phyloP scores from a whole-genome alignment of 2,888 invertebrate genomes.

The Sesamia inferens region DNA sequence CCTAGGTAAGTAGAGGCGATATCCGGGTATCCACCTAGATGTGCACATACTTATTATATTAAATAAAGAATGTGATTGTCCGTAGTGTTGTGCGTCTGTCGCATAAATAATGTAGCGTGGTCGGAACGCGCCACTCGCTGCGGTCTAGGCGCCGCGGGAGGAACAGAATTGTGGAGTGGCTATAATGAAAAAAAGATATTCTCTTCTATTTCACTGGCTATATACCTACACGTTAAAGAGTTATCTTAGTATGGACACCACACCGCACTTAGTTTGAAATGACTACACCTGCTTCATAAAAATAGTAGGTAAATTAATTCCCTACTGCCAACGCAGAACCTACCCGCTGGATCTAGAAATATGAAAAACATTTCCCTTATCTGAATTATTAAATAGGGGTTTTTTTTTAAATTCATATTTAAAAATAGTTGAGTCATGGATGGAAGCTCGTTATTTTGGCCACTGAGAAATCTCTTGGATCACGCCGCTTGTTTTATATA shows the following conservation, averaged over 20 bases:
- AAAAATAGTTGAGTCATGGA: neutral
- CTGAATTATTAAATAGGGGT: too few species aligned
- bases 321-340: too few species aligned
- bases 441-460: neutral
- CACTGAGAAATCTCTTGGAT: too few species aligned
- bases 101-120: slow-evolving; percentile 88
- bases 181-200: neutral
- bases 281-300: too few species aligned
- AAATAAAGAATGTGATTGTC: slow-evolving; percentile 62
- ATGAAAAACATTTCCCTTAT: too few species aligned
- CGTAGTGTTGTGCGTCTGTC: slow-evolving; percentile 71
- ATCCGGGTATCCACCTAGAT: slow-evolving; percentile 10
- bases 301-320: too few species aligned
- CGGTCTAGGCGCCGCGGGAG: slow-evolving; percentile 84
- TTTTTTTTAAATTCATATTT: neutral
- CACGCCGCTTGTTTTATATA: too few species aligned
- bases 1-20: neutral
- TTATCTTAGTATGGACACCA: too few species aligned
- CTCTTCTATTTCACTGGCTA: too few species aligned
- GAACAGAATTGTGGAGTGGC: slow-evolving; percentile 69
- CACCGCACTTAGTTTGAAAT: too few species aligned
- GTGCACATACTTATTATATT: slow-evolving; percentile 37
- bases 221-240: too few species aligned
- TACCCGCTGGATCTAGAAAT: too few species aligned
- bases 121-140: slow-evolving; percentile 86